Evolutionary conservation across 1,140 invertebrate genomes (phyloP), one percentile per base, ranked within the genome.

Genomic region (Scylla paramamosain): DNA sequence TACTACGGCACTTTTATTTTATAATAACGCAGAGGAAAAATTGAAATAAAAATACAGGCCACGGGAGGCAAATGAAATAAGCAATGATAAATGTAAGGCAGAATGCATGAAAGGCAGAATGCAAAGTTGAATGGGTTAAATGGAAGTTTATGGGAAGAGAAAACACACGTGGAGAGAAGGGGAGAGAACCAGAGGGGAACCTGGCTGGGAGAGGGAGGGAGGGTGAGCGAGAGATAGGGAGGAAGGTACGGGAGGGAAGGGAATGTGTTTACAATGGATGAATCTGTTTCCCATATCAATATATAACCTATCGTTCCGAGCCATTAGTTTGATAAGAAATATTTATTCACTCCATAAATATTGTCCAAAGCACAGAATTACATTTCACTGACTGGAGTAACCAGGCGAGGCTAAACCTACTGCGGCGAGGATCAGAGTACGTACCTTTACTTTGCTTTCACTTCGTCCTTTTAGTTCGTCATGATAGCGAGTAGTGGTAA

Each of bases 261-360:
- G n/a, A 77, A 77, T 77, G 67, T 77, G 67, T 77, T n/a, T 77
- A 77, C 67, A 77, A 77, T 77, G 67, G 67, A 77, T 77, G 67
- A 77, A 77, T 77, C 67, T 77, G 67, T 77, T 77, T 77, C 67
- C 67, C 67, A 77, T 77, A 77, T 77, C 67, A 77, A 77, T 77
- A 77, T n/a, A 77, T 77, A 77, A n/a, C 67, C 67, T n/a, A 77
- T n/a, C 67, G 67, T 77, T 25, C 67, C 67, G 25, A 25, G 67
- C 67, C 67, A 77, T 77, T 77, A 77, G 20, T 77, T 77, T 77
- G 67, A 77, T 77, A 77, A 77, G 67, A 77, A 77, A 77, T 77
- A 77, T 77, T 77, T 77, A 77, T 77, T 77, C 67, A n/a, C 67
- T 7, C 67, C 67, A 77, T 77, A 77, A 77, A 77, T 77, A 77